These are phyloP conservation scores for Paedocypris sp. DNA, from an alignment of 2,113 vertebrate species.

Conservation along the genomic window DNA sequence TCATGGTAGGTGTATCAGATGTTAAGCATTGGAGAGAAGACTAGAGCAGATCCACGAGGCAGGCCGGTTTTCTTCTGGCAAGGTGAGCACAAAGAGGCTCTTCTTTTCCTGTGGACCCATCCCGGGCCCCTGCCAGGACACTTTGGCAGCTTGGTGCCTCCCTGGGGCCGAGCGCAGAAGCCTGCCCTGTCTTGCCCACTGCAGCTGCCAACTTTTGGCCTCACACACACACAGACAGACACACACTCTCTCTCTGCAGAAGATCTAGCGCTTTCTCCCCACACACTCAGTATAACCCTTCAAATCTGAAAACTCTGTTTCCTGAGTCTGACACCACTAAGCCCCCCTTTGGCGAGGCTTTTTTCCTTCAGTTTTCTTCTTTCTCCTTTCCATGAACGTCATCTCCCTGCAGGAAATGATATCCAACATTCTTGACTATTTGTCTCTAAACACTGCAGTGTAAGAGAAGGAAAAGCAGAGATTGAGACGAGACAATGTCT, in stretches of 20 bases:
- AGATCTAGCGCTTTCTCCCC: slow-evolving; percentile 6
- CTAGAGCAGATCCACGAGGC: neutral
- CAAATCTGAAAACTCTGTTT: slow-evolving; percentile 36
- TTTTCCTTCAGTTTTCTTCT: slow-evolving; percentile 32
- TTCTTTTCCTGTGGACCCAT: slow-evolving; percentile 32
- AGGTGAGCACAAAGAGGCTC: slow-evolving; percentile 36
- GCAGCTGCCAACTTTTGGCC: slow-evolving; percentile 31
- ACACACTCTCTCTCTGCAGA: neutral
- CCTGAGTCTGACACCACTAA: slow-evolving; percentile 39
- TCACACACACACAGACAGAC: slow-evolving; percentile 34
- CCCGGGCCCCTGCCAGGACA: slow-evolving; percentile 30
- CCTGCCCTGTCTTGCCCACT: slow-evolving; percentile 34
- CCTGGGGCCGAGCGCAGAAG: slow-evolving; percentile 27
- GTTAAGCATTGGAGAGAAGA: neutral
- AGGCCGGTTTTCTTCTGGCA: slow-evolving; percentile 22
- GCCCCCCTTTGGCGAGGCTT: slow-evolving; percentile 32
- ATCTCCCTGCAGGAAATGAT: slow-evolving; percentile 48
- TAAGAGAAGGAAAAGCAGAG: slow-evolving; percentile 37
- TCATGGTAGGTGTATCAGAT: neutral
- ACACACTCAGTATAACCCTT: slow-evolving; percentile 28
- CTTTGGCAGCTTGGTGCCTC: slow-evolving; percentile 35
- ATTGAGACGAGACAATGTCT: slow-evolving; percentile 26
- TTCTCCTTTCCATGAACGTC: slow-evolving; percentile 42
- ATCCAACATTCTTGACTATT: slow-evolving; percentile 39
- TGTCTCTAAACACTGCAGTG: slow-evolving; percentile 41